Percentiles rank a stretch among this genome's conserved stretches.
Evolutionary conservation across 2,888 invertebrate species (phyloP).

Genomic region (Agonopterix arenella): DNA sequence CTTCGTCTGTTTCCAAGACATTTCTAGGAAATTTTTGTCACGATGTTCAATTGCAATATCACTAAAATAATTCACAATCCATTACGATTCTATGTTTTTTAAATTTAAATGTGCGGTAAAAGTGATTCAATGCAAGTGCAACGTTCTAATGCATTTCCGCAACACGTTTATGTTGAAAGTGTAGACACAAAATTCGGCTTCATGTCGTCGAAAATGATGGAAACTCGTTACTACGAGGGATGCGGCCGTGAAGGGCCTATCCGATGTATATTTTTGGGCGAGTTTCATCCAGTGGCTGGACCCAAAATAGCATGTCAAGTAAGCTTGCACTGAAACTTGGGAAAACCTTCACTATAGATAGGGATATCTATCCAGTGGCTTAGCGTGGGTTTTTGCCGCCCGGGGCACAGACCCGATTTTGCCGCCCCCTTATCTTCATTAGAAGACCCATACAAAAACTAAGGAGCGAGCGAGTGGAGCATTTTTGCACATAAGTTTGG

Average conservation of each 20-base stretch:
- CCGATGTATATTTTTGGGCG: slow-evolving; percentile 88
- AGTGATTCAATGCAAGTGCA: not conserved
- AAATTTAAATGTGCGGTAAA: not conserved
- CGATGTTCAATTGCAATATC: too few species aligned
- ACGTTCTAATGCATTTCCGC: not conserved
- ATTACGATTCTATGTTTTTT: not conserved
- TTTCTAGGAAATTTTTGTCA: too few species aligned
- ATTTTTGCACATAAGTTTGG: too few species aligned
- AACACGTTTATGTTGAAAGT: not conserved
- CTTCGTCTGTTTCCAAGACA: too few species aligned
- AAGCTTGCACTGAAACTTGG: slow-evolving; percentile 14
- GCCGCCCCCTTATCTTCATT: too few species aligned
- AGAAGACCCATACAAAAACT: too few species aligned
- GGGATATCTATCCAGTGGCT: too few species aligned
- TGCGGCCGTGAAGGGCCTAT: slow-evolving; percentile 85
- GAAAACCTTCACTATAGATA: too few species aligned
- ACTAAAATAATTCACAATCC: too few species aligned
- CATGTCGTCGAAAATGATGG: slow-evolving; percentile 53
- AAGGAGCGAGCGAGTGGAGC: too few species aligned
- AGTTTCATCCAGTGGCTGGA: slow-evolving; percentile 86
- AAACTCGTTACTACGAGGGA: slow-evolving; percentile 76
- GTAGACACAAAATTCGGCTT: not conserved
- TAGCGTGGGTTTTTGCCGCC: too few species aligned
- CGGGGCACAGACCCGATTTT: too few species aligned
- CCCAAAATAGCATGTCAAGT: slow-evolving; percentile 93